phyloP scores from a whole-genome alignment of 2,797 vertebrate species.

The Malacoraja senta region DNA sequence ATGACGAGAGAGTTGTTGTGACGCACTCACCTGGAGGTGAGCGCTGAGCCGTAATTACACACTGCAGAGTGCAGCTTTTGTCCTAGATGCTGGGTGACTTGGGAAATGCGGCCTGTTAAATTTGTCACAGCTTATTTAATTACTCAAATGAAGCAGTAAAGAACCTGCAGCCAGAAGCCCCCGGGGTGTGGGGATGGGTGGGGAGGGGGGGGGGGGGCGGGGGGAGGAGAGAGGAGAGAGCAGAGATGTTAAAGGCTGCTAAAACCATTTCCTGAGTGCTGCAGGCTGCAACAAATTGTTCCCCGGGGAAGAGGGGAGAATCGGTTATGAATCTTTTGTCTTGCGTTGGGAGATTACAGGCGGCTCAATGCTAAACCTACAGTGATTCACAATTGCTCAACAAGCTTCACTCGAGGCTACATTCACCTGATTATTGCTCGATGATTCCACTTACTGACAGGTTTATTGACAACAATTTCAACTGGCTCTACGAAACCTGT shows the following conservation, averaged over 20 bases:
- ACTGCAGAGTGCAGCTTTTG: slow-evolving; percentile 42
- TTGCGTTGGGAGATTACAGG: slow-evolving; percentile 45
- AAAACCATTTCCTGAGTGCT: slow-evolving; percentile 64
- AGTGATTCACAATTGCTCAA: slow-evolving; percentile 54
- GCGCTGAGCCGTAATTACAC: slow-evolving; percentile 42
- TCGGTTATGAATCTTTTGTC: slow-evolving; percentile 67
- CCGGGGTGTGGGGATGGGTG: slow-evolving; percentile 49
- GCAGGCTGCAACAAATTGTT: slow-evolving; percentile 61
- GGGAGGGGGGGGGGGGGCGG: background rate
- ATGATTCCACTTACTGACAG: slow-evolving; percentile 24
- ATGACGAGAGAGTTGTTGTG: background rate
- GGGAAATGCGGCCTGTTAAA: slow-evolving; percentile 52
- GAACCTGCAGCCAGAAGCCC: slow-evolving; percentile 49
- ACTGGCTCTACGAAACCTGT: too few species aligned
- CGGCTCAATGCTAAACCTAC: slow-evolving; percentile 58
- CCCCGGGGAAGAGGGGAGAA: slow-evolving; percentile 62
- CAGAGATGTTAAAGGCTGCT: slow-evolving; percentile 55
- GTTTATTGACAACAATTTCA: background rate
- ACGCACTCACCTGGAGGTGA: slow-evolving; percentile 35
- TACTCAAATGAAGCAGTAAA: slow-evolving; percentile 58
- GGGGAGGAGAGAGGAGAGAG: background rate
- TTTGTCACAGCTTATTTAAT: slow-evolving; percentile 61
- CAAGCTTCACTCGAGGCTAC: slow-evolving; percentile 62
- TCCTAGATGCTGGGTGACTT: slow-evolving; percentile 45
- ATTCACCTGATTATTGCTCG: slow-evolving; percentile 56